Evolutionary conservation across 2,797 vertebrate genomes (phyloP).

Genomic region (Aeoliscus strigatus): DNA sequence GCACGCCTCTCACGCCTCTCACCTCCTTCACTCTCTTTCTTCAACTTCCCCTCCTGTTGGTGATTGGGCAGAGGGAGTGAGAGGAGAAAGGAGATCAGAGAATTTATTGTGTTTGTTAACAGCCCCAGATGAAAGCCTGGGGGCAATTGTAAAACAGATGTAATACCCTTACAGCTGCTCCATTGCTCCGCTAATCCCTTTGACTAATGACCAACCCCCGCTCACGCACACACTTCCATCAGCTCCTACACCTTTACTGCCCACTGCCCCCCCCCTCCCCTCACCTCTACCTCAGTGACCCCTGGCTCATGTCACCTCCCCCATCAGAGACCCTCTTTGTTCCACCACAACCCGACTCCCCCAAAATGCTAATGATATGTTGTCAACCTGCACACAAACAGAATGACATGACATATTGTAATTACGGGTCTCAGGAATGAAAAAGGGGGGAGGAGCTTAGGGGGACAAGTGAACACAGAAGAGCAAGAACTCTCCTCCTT

Average conservation of each 20-base stretch:
- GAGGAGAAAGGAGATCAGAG: conserved; percentile 68
- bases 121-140: conserved; percentile 74
- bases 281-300: conserved; percentile 51
- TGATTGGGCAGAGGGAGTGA: conserved; percentile 38
- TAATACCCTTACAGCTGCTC: conserved; percentile 80
- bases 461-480: conserved; percentile 11
- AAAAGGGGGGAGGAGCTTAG: conserved; percentile 23
- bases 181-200: conserved; percentile 77
- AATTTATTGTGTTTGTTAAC: conserved; percentile 80
- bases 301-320: conserved; percentile 61
- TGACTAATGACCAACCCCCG: conserved; percentile 66
- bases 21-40: conserved; percentile 26
- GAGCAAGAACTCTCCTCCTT: conserved; percentile 1
- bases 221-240: conserved; percentile 52
- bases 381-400: conserved; percentile 65
- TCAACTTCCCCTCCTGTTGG: conserved; percentile 16
- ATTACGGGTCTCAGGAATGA: conserved; percentile 38
- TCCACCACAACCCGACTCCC: conserved; percentile 39
- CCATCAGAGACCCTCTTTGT: conserved; percentile 66
- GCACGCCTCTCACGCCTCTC: conserved; percentile 15
- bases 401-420: conserved; percentile 61
- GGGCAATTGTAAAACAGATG: conserved; percentile 80
- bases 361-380: conserved; percentile 61
- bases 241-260: conserved; percentile 61
- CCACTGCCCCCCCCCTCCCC: conserved; percentile 23